Evolutionary conservation across 2,113 vertebrate species (phyloP).

Genomic region (Prunella himalayana): DNA sequence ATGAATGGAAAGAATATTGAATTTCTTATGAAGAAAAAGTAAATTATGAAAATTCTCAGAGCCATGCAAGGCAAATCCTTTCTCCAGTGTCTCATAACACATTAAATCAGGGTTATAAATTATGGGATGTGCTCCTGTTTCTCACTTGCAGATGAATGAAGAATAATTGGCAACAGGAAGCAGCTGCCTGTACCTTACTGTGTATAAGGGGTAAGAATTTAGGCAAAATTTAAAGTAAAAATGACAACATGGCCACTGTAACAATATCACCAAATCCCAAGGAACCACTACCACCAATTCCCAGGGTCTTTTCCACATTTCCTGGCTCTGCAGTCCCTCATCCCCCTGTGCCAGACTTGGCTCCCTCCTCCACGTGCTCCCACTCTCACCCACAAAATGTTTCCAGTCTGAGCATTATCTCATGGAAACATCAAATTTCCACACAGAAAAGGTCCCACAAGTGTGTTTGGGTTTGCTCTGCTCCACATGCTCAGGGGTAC

Average conservation of each 20-base stretch:
- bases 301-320: not conserved
- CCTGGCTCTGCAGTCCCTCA: not conserved
- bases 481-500: not conserved
- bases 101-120: not conserved
- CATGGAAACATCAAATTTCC: not conserved
- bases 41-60: not conserved
- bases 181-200: not conserved
- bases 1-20: not conserved
- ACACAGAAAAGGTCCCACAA: not conserved
- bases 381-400: not conserved
- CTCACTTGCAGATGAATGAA: not conserved
- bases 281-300: accelerated
- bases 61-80: not conserved
- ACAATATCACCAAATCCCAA: not conserved
- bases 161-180: not conserved
- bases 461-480: not conserved
- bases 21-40: not conserved
- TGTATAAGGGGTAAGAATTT: not conserved
- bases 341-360: accelerated
- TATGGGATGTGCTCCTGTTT: not conserved
- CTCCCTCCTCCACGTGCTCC: not conserved
- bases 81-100: not conserved
- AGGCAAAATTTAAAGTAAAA: not conserved
- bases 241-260: not conserved
- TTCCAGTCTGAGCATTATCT: not conserved